phyloP scores from a whole-genome alignment of 2,113 vertebrate species.

The Saguinus imperator region DNA sequence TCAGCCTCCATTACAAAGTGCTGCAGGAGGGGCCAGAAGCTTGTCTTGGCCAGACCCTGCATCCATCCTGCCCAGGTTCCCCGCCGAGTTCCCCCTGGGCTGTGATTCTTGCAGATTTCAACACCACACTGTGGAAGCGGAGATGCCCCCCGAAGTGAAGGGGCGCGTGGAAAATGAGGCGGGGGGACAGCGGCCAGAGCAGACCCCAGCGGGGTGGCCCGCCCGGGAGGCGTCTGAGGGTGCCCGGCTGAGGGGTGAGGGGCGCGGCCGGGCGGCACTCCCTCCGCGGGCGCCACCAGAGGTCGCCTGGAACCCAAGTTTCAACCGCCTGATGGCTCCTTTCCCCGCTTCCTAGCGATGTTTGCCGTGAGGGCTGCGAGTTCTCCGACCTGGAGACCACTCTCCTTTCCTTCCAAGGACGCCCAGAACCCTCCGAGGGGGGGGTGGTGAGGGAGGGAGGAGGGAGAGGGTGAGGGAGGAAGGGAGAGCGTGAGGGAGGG shows the following conservation, averaged over 20 bases:
- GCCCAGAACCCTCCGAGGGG: neutral
- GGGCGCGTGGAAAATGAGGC: neutral
- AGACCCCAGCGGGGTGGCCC: neutral
- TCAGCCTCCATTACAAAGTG: neutral
- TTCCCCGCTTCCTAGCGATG: neutral
- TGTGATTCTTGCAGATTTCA: neutral
- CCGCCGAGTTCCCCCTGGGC: neutral
- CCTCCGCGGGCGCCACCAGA: neutral
- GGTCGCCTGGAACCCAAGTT: neutral
- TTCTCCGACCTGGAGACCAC: neutral
- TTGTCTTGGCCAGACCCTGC: too few relatives aligned
- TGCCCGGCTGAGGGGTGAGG: neutral
- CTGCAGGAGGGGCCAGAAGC: neutral
- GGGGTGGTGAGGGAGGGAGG: neutral
- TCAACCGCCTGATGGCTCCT: neutral
- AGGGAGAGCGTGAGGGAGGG: accelerated
- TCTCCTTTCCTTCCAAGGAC: conserved; percentile 1
- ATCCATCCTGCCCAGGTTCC: neutral
- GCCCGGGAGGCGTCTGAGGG: neutral
- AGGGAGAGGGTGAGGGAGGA: too few relatives aligned
- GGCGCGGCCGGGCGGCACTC: neutral
- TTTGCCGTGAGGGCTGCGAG: neutral
- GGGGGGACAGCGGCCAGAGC: neutral
- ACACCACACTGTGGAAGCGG: neutral
- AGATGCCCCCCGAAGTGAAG: neutral